phyloP scores from a whole-genome alignment of 1,140 invertebrate genomes.

The Wiebesia pumilae region DNA sequence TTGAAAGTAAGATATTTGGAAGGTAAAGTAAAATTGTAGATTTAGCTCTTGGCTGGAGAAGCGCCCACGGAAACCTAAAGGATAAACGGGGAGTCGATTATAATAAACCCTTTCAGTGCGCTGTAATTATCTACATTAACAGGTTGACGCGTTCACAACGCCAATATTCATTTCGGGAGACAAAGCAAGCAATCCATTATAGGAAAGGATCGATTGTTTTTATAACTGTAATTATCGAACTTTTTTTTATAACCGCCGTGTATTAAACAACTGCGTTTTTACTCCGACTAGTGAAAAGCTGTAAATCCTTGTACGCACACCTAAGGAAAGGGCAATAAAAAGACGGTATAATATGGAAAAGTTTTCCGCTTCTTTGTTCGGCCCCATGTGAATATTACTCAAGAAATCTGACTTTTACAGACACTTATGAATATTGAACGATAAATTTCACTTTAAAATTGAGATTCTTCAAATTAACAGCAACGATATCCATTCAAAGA shows the following conservation, averaged over 20 bases:
- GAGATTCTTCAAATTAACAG: background rate
- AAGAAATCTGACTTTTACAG: background rate
- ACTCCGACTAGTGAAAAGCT: background rate
- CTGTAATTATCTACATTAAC: background rate
- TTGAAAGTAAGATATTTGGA: background rate
- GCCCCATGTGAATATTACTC: background rate
- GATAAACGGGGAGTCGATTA: background rate
- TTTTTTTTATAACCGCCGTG: background rate
- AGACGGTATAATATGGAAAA: background rate
- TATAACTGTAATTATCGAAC: background rate
- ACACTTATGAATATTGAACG: background rate
- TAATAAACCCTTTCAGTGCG: background rate
- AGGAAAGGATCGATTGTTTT: background rate
- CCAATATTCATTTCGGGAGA: background rate
- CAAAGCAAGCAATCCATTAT: background rate
- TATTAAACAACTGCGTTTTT: background rate
- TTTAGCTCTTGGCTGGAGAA: background rate
- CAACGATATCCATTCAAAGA: too few species aligned
- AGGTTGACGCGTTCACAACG: background rate
- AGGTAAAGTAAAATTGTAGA: constrained; percentile 4
- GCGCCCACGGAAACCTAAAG: background rate
- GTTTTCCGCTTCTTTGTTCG: background rate
- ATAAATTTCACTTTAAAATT: too few species aligned
- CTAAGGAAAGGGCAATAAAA: background rate
- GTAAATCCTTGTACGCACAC: background rate